A percentile compares a stretch with the other conserved stretches of the same genome.
phyloP scores from a whole-genome alignment of 2,113 vertebrate species.

The Prunella himalayana region DNA sequence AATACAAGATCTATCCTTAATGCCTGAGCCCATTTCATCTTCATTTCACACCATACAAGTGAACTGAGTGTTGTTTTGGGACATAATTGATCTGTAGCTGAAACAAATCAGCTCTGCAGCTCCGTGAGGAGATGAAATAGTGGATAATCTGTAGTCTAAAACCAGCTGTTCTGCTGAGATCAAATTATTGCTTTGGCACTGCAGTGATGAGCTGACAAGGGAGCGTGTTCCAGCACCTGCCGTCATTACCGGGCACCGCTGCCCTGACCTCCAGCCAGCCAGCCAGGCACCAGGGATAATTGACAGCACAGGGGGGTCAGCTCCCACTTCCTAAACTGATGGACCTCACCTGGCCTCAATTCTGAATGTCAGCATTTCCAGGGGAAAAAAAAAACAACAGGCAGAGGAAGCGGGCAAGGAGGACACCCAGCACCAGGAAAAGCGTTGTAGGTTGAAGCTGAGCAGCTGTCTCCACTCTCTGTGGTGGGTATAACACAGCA shows the following conservation, averaged over 20 bases:
- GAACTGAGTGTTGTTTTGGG: neutral
- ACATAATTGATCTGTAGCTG: constrained; percentile 14
- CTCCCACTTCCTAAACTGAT: constrained; percentile 1
- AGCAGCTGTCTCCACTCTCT: neutral
- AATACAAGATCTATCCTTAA: neutral
- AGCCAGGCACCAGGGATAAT: constrained; percentile 13
- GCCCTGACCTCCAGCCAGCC: neutral
- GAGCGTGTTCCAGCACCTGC: neutral
- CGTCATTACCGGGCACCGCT: neutral
- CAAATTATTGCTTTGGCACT: constrained; percentile 25
- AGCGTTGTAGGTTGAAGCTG: neutral
- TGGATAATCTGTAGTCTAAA: constrained; percentile 32
- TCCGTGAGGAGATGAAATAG: constrained; percentile 47
- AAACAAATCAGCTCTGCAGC: constrained; percentile 17
- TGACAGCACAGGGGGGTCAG: constrained; percentile 15
- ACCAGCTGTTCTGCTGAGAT: constrained; percentile 41
- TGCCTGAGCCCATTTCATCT: neutral
- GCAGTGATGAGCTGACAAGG: constrained; percentile 12
- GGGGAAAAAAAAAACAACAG: neutral
- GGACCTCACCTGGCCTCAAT: constrained; percentile 47
- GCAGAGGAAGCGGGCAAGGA: neutral
- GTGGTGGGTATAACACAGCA: neutral
- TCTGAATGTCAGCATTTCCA: constrained; percentile 12
- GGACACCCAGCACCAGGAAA: neutral
- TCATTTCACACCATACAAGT: neutral